Conservation (phyloP, 2,888 invertebrate species). For the Sinotaia quadrata region DNA sequence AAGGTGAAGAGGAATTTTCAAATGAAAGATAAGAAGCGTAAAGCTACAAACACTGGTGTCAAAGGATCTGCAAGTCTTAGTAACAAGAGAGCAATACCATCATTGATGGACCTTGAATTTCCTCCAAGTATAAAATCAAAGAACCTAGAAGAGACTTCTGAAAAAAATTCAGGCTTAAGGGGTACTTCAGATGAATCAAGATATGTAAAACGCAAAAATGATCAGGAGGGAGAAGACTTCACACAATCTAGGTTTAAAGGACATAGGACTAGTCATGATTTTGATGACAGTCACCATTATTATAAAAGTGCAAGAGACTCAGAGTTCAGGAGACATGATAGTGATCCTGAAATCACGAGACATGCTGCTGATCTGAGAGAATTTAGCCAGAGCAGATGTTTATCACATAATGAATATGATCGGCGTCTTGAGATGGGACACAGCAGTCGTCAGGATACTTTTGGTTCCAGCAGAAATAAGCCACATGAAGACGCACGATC, state of each 20-base stretch:
- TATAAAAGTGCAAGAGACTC: neutral
- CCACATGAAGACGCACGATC: neutral
- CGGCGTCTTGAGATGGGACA: too few species aligned
- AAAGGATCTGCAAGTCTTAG: neutral
- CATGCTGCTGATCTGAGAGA: too few species aligned
- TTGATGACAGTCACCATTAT: neutral
- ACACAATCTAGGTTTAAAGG: neutral
- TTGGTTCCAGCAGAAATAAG: neutral
- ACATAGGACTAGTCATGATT: neutral
- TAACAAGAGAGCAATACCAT: constrained; percentile 4
- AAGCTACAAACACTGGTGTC: neutral
- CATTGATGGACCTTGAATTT: constrained; percentile 21
- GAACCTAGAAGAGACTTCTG: neutral
- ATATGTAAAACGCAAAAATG: neutral
- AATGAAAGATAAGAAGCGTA: constrained; percentile 18
- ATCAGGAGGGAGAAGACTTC: neutral
- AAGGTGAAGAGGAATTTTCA: neutral
- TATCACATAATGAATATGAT: neutral
- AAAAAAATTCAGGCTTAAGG: neutral
- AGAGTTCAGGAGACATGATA: too few species aligned
- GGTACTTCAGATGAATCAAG: neutral
- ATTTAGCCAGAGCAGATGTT: too few species aligned
- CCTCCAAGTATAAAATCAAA: constrained; percentile 8
- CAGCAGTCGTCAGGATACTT: neutral
- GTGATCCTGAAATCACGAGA: too few species aligned